These are phyloP conservation scores for Porites cylindrica DNA, from an alignment of 92 coral and sea anemone species.

Conservation along the genomic window DNA sequence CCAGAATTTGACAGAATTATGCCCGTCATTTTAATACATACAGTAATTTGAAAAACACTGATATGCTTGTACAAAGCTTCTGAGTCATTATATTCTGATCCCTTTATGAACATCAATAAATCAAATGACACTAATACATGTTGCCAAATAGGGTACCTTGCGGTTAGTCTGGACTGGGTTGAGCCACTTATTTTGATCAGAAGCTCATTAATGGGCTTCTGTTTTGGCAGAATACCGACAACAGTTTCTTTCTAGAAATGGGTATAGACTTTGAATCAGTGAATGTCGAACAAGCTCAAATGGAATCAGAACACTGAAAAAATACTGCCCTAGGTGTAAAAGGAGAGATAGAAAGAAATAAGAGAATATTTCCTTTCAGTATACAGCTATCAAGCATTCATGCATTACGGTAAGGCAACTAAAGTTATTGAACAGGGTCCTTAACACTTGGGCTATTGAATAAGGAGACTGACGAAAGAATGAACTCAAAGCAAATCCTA, in stretches of 20 bases:
- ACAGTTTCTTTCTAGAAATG: neutral
- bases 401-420: neutral
- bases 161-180: slow-evolving; percentile 1
- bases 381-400: neutral
- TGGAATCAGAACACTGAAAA: neutral
- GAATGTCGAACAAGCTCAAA: neutral
- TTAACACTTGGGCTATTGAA: no score
- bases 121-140: neutral
- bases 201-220: neutral
- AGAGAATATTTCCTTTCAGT: neutral
- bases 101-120: no score
- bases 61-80: no score
- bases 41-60: no score
- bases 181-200: neutral
- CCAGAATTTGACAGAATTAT: no score
- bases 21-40: no score
- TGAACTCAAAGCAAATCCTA: no score
- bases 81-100: no score
- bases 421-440: neutral
- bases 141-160: neutral
- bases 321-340: neutral
- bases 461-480: no score
- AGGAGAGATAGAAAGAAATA: neutral
- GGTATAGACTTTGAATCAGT: neutral
- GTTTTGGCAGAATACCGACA: neutral